phyloP scores from a whole-genome alignment of 2,113 vertebrate species.

The Pontoporia blainvillei region DNA sequence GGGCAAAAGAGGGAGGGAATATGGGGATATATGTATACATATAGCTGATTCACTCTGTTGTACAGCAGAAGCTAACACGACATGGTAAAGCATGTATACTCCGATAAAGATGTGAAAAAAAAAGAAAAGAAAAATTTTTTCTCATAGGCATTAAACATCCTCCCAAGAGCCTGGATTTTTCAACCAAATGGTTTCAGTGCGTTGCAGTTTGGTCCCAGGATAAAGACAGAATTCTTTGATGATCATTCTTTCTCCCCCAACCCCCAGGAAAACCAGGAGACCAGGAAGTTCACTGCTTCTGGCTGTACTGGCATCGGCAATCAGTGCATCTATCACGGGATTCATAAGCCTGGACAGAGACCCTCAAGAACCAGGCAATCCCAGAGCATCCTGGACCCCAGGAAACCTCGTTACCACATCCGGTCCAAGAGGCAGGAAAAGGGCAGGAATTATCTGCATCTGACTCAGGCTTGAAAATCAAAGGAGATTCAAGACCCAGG shows the following conservation, averaged over 20 bases:
- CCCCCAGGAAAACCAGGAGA: neutral
- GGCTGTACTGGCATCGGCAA: neutral
- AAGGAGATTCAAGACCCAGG: neutral
- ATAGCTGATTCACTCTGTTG: no score
- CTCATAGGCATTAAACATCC: neutral
- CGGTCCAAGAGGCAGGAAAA: neutral
- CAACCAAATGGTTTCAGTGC: neutral
- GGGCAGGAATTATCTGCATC: neutral
- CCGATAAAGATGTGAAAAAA: no score
- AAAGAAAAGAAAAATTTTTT: neutral
- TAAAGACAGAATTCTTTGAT: neutral
- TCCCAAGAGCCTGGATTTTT: neutral
- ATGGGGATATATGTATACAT: no score
- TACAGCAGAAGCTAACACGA: no score
- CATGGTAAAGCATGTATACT: no score
- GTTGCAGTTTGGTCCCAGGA: neutral
- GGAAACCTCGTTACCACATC: neutral
- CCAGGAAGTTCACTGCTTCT: neutral
- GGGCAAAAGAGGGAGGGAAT: neutral
- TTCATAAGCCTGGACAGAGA: neutral
- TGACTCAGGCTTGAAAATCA: neutral
- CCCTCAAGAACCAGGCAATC: no score
- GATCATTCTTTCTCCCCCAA: neutral
- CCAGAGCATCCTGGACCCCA: rapidly evolving
- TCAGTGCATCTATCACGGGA: no score